Evolutionary conservation across 2,797 vertebrate species (phyloP), one percentile per base, ranked within the genome.

Genomic region (Sebastes iracundus): DNA sequence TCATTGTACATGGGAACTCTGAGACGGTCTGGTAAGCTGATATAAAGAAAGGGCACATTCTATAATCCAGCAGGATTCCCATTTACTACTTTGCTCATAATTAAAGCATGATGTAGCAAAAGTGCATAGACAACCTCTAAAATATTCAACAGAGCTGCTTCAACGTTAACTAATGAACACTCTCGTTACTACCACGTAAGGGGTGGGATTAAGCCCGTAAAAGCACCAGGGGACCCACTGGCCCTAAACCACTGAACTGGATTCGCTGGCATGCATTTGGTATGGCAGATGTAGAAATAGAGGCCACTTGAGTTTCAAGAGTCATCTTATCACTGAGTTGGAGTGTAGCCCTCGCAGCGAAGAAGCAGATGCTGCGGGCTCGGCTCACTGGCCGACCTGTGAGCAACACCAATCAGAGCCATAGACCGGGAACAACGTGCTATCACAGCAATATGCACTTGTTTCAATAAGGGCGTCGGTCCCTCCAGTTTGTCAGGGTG

Each of bases 111-210:
- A 89, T 86, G 80, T 52, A 74, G 78, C 84, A 52, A 87, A 92
- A 89, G 72, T 13, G 28, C 75, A 87, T 18, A 13, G 79, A 83
- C 65, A 80, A 68, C 35, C 63, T 42, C 66, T 89, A 28, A 92
- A 88, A 87, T 86, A 92, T 94, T 89, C 72, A 93, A 71, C 23
- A 16, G 10, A 58, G 49, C 62, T 69, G 74, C 83, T 92, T 73
- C 86, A 91, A 89, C 89, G 90, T 91, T 89, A 88, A 90, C 75
- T 79, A 88, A 88, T 82, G 75, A 90, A 77, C 76, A 81, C 61
- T 80, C n/a, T 77, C 49, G 76, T 77, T 71, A 38, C 77, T 75
- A 71, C 2, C 62, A 85, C 56, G n/a, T 67, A 70, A 84, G 52
- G 84, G 23, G 32, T 69, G 55, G 64, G 62, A 68, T 71, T 56